Evolutionary conservation across 2,113 vertebrate genomes (phyloP).

Genomic region (Actenoides hombroni): DNA sequence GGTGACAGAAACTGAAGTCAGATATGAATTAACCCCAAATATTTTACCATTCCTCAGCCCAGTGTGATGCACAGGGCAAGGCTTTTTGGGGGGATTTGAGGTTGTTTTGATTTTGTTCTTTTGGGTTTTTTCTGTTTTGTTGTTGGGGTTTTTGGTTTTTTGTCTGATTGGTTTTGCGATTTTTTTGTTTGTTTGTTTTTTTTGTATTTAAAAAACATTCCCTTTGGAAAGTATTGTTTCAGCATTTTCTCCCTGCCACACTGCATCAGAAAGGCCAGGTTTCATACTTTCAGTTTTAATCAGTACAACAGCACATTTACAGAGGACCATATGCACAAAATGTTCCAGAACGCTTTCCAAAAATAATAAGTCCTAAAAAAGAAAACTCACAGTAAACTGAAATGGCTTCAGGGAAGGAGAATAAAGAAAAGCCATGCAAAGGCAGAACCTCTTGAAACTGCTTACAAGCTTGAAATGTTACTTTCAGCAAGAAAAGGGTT

Average conservation of each 20-base stretch:
- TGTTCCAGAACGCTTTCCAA: slow-evolving; percentile 74
- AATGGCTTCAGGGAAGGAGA: slow-evolving; percentile 15
- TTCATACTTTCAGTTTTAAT: slow-evolving; percentile 64
- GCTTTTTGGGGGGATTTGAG: too few relatives aligned
- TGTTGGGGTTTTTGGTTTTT: neutral
- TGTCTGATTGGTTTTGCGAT: neutral
- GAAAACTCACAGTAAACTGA: slow-evolving; percentile 43
- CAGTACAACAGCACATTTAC: slow-evolving; percentile 67
- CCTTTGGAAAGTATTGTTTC: slow-evolving; percentile 36
- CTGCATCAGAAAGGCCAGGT: slow-evolving; percentile 22
- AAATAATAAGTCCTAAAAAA: slow-evolving; percentile 70
- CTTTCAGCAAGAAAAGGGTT: neutral
- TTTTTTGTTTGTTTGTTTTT: neutral
- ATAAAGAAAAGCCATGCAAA: neutral
- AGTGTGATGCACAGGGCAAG: neutral
- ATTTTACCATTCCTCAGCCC: neutral
- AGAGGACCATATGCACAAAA: slow-evolving; percentile 59
- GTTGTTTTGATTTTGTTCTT: too few relatives aligned
- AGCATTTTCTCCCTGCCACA: neutral
- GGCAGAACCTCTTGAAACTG: neutral
- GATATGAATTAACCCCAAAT: neutral
- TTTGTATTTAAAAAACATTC: neutral
- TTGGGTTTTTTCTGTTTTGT: neutral
- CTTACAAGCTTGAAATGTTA: neutral
- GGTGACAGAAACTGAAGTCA: neutral